A percentile compares a stretch with the other conserved stretches of the same genome.
Evolutionary conservation across 2,797 vertebrate genomes (phyloP).

Genomic region (Perodicticus potto): DNA sequence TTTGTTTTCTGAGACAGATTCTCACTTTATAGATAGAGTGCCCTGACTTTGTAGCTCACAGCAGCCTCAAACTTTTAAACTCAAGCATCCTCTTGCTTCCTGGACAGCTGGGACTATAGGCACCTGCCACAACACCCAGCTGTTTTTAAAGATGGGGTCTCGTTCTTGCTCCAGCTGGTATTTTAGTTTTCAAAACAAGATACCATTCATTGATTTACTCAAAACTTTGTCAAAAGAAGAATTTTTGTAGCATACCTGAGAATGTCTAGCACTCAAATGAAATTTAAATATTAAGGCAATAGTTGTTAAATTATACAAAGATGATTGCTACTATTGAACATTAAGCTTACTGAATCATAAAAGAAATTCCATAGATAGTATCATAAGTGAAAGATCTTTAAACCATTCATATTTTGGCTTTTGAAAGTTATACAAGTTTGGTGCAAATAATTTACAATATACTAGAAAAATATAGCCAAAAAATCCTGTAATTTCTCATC

Average conservation of each 20-base stretch:
- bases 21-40: no score
- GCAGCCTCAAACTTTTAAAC: no score
- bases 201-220: neutral
- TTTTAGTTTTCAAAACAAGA: neutral
- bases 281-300: slow-evolving; percentile 37
- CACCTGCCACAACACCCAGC: no score
- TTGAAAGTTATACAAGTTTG: neutral
- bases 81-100: no score
- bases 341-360: neutral
- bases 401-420: slow-evolving; percentile 43
- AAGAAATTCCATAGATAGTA: neutral
- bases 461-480: neutral
- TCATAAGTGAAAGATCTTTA: neutral
- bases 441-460: neutral
- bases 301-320: slow-evolving; percentile 26
- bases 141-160: no score
- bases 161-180: no score
- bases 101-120: no score
- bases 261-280: neutral
- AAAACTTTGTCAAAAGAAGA: neutral
- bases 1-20: no score
- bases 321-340: neutral
- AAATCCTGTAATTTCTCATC: neutral
- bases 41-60: no score
- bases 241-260: neutral